Base-by-base conservation (phyloP, 2,113 vertebrate species). In the Garra rufa region DNA sequence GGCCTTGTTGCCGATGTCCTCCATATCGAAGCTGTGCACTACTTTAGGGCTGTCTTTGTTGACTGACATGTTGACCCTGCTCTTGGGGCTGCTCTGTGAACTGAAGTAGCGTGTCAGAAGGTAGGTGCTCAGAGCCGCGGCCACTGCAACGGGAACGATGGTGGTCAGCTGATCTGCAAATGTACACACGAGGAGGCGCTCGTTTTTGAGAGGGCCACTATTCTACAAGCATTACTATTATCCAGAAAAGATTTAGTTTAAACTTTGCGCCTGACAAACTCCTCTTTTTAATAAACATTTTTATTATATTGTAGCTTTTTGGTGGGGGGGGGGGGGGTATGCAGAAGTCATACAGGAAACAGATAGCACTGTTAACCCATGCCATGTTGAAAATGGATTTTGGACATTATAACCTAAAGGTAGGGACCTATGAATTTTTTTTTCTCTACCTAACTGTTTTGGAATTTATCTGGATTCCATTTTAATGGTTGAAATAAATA, bases 1-100 rank as follows among this genome's bases (percentile, higher is more conserved):
- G 0, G 92, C 94, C 87, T 95, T 95, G 86, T 88, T 88, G 85
- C 89, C 91, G 5, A 95, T 92, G 88, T 95, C 95, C 87, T 95
- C 95, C 70, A 95, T 91, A 89, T 95, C 94, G 1, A 94, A 94
- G 91, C 92, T 94, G 92, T 95, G 93, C 70, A 95, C 94, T 87
- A 95, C 94, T 86, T 95, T 94, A 83, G 93, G 87, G 69, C 92
- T 93, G 86, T 95, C 94, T 90, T 95, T 95, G 83, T 79, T 90
- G 84, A 94, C 48, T 44, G 34, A 87, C 1, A 80, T 83, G 92
- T 95, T 95, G 50, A 95, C 92, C 76, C 17, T 87, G 61, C 89
- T 83, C 77, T 92, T 93, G 75, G 92, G 92, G 83, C 86, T 89
- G 86, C 85, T 83, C 13, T 83, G 85, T 15, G 87, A 57, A 11